Evolutionary conservation across 2,888 invertebrate species (phyloP).

Genomic region (Lepeophtheirus nordmannii): DNA sequence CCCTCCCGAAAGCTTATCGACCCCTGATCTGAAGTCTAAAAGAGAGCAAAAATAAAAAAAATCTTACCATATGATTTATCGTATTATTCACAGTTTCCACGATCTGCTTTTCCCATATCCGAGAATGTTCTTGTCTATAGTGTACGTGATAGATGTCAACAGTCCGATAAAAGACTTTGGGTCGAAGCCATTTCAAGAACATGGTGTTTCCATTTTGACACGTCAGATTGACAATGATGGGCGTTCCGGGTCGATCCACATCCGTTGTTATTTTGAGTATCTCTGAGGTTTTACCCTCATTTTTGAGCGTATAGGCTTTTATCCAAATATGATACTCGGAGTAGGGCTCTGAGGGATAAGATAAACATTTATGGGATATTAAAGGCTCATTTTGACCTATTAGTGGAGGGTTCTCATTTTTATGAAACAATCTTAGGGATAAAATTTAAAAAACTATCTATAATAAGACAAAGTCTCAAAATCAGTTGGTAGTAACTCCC

Average conservation of each 20-base stretch:
- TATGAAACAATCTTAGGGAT: background rate
- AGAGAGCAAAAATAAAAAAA: background rate
- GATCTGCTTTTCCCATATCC: slow-evolving; percentile 18
- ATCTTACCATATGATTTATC: slow-evolving; percentile 22
- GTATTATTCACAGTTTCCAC: slow-evolving; percentile 24
- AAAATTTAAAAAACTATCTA: background rate
- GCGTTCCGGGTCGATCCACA: slow-evolving; percentile 64
- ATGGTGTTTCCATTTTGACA: slow-evolving; percentile 62
- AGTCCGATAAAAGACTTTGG: slow-evolving; percentile 43
- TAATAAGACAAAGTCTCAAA: no score
- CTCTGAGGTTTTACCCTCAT: slow-evolving; percentile 60
- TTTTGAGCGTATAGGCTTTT: slow-evolving; percentile 57
- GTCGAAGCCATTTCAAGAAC: slow-evolving; percentile 66
- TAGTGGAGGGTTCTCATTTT: background rate
- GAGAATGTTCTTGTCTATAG: slow-evolving; percentile 13
- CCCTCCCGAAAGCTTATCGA: no score
- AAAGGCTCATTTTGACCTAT: background rate
- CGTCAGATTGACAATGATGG: slow-evolving; percentile 61
- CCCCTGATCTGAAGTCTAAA: no score
- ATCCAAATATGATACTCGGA: slow-evolving; percentile 74
- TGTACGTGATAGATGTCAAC: slow-evolving; percentile 20
- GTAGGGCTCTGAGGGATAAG: slow-evolving; percentile 53
- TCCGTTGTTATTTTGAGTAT: slow-evolving; percentile 60
- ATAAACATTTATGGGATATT: background rate
- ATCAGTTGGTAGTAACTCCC: no score